Base-by-base conservation (phyloP, 2,113 vertebrate species). In the Charadrius vociferus region DNA sequence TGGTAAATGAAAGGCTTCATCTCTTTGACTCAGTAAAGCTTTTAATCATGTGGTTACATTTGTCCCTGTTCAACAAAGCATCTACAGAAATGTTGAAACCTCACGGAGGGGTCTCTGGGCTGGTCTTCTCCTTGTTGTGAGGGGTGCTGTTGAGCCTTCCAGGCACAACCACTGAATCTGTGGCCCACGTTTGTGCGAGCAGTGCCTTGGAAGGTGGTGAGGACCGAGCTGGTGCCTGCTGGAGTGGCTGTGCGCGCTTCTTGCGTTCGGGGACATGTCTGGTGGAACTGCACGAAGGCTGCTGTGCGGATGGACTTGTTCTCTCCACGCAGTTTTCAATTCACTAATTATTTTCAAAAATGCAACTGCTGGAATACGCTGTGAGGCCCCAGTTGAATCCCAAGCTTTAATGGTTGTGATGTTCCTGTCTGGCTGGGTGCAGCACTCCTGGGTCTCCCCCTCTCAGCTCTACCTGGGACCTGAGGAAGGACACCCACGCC, bases 251-350 rank as follows among this genome's bases (percentile, higher is more conserved):
- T 4, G 0, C 1, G 7, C 15, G 21, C 30, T 52, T 29, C 27
- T 70, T 15, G 53, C 1, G 0, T 12, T 15, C 9, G 13, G 62
- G 45, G 53, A 8, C 6, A 1, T 2, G 10, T 2, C n/a, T 47
- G 71, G 23, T 68, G 70, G 37, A 6, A 4, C 50, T 9, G 26
- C 14, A 1, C 3, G 7, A 49, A 14, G 11, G 21, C 68, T 27
- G 45, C 34, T 0, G 0, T 13, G 52, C 1, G 1, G 36, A 14
- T 0, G 0, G 34, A 12, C 36, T 63, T 30, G 30, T 37, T 27
- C 17, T 61, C 23, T 39, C 45, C 30, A 15, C 7, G 4, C 1
- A 3, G 41, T 47, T 84, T 55, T 53, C 49, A 41, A 10, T 39
- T 70, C 30, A 4, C 6, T 23, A 15, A 12, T 67, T 45, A 45